A percentile compares a stretch with the other conserved stretches of the same genome.
phyloP scores from a whole-genome alignment of 2,113 vertebrate genomes.

The Colius striatus region DNA sequence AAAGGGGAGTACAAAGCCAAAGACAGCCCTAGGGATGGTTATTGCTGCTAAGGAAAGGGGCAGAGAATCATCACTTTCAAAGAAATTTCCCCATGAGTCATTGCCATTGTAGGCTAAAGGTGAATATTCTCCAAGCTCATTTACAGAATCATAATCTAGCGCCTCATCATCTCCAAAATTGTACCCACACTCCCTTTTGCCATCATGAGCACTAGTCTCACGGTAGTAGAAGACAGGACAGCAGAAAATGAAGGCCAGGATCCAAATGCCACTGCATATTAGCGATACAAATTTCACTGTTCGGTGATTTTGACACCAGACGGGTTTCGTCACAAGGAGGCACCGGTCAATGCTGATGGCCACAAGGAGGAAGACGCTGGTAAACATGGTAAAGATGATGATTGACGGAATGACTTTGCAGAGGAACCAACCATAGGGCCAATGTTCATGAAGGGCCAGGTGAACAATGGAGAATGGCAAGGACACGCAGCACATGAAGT shows the following conservation, averaged over 20 bases:
- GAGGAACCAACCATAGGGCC: constrained; percentile 79
- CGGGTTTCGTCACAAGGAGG: constrained; percentile 76
- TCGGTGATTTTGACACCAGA: constrained; percentile 86
- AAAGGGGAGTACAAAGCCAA: constrained; percentile 81
- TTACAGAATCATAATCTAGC: neutral
- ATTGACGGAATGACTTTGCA: constrained; percentile 81
- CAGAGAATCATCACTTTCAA: neutral
- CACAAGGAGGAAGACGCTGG: constrained; percentile 80
- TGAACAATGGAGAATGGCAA: constrained; percentile 79
- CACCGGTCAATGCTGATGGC: constrained; percentile 83
- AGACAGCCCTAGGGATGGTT: constrained; percentile 58
- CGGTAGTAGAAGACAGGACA: constrained; percentile 76
- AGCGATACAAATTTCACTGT: neutral
- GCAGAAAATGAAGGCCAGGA: constrained; percentile 72
- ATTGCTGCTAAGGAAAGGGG: neutral
- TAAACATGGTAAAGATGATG: constrained; percentile 84
- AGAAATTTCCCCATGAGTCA: neutral
- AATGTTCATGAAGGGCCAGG: constrained; percentile 64
- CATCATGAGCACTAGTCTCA: neutral
- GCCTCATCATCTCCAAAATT: neutral
- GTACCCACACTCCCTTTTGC: constrained; percentile 36
- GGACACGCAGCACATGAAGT: constrained; percentile 81
- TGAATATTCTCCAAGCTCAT: neutral
- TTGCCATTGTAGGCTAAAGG: neutral
- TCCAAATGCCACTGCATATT: constrained; percentile 74